Evolutionary conservation across 2,113 vertebrate species (phyloP).

Genomic region (Eretmodus cyanostictus): DNA sequence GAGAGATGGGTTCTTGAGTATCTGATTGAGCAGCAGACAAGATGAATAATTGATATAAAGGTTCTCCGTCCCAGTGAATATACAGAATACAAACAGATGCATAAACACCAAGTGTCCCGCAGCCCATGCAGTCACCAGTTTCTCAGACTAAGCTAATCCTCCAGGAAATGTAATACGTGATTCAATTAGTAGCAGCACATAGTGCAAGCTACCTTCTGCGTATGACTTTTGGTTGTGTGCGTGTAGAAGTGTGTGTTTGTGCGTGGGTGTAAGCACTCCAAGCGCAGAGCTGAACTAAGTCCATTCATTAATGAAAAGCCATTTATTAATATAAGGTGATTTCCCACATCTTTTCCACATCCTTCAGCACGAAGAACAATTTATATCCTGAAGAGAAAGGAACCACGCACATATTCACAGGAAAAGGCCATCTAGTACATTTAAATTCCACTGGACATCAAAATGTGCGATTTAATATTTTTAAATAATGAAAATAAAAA

Average conservation of each 20-base stretch:
- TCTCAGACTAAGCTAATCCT: constrained; percentile 53
- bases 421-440: not conserved
- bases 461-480: not conserved
- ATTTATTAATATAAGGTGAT: constrained; percentile 1
- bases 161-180: constrained; percentile 55
- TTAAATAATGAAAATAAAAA: not conserved
- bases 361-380: not conserved
- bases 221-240: not conserved
- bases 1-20: constrained; percentile 39
- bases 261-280: not conserved
- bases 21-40: constrained; percentile 54
- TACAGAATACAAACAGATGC: constrained; percentile 24
- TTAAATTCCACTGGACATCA: not conserved
- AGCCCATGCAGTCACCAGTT: constrained; percentile 4
- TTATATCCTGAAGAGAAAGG: not conserved
- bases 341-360: not conserved
- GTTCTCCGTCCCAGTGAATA: constrained; percentile 27
- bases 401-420: not conserved
- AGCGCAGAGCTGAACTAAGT: constrained; percentile 11
- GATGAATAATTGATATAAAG: constrained; percentile 64
- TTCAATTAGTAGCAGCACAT: constrained; percentile 42
- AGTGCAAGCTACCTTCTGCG: not conserved
- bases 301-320: constrained; percentile 34
- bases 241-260: not conserved
- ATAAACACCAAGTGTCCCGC: constrained; percentile 27